Conservation (phyloP, 2,113 vertebrate genomes). For the Toxostoma redivivum region DNA sequence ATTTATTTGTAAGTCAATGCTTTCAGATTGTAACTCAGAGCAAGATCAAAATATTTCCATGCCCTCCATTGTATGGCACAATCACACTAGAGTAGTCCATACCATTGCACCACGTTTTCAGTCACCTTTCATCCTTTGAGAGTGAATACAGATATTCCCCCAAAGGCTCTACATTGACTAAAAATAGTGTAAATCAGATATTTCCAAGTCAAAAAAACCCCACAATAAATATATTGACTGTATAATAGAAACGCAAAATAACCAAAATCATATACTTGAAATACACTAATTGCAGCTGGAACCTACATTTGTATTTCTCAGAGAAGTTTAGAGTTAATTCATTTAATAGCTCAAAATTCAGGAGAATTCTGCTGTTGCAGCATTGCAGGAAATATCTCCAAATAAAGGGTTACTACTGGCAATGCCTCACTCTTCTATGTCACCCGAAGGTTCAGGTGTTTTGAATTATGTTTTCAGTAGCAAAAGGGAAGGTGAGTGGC, state of each 20-base stretch:
- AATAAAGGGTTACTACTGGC: not conserved
- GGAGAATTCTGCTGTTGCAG: not conserved
- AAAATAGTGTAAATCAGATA: not conserved
- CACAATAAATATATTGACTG: not conserved
- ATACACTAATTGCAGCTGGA: not conserved
- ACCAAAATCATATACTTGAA: not conserved
- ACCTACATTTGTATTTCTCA: not conserved
- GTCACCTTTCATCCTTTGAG: not conserved
- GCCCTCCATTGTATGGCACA: not conserved
- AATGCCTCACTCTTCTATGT: not conserved
- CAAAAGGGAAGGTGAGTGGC: not conserved
- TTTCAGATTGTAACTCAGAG: not conserved
- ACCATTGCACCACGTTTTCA: not conserved
- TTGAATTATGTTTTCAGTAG: not conserved
- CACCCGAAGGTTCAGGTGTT: not conserved
- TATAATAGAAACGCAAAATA: not conserved
- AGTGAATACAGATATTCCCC: not conserved
- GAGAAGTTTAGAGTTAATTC: not conserved
- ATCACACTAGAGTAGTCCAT: not conserved
- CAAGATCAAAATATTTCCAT: not conserved
- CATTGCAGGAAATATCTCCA: not conserved
- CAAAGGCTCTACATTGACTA: not conserved
- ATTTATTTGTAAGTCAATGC: not conserved
- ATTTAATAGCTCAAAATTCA: not conserved
- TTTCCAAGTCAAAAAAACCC: not conserved